These are phyloP conservation scores for Saguinus imperator DNA, from an alignment of 2,113 vertebrate genomes.

Conservation along the genomic window DNA sequence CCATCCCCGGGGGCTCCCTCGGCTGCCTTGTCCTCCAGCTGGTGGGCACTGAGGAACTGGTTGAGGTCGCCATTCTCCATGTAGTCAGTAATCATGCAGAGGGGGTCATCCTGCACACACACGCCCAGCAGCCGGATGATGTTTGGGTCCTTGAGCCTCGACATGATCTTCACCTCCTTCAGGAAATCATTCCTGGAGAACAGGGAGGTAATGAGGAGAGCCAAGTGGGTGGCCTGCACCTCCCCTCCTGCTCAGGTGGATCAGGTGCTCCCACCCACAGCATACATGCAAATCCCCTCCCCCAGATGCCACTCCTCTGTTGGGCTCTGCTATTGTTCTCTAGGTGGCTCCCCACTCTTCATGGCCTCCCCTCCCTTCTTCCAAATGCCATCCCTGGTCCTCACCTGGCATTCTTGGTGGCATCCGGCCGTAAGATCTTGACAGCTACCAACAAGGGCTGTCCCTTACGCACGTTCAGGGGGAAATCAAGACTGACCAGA, in stretches of 20 bases:
- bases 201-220: background rate
- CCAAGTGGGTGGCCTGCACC: too few species aligned
- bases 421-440: conserved; percentile 93
- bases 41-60: conserved; percentile 92
- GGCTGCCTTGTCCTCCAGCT: conserved; percentile 88
- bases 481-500: conserved; percentile 89
- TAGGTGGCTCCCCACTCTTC: background rate
- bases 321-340: background rate
- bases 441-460: conserved; percentile 94
- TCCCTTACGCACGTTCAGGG: conserved; percentile 91
- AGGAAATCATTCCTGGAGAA: conserved; percentile 91
- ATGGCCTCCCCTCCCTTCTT: background rate
- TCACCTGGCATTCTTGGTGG: conserved; percentile 95
- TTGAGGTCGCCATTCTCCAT: conserved; percentile 97
- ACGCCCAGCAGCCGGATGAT: conserved; percentile 95
- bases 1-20: conserved; percentile 81
- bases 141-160: conserved; percentile 93
- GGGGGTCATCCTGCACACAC: conserved; percentile 92
- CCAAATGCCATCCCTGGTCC: background rate
- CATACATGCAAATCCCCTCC: background rate
- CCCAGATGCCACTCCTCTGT: background rate
- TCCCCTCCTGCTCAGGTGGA: background rate
- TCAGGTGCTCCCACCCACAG: background rate
- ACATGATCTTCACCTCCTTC: conserved; percentile 96
- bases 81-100: conserved; percentile 96